Evolutionary conservation across 2,113 vertebrate genomes (phyloP).

Genomic region (Cyanistes caeruleus): DNA sequence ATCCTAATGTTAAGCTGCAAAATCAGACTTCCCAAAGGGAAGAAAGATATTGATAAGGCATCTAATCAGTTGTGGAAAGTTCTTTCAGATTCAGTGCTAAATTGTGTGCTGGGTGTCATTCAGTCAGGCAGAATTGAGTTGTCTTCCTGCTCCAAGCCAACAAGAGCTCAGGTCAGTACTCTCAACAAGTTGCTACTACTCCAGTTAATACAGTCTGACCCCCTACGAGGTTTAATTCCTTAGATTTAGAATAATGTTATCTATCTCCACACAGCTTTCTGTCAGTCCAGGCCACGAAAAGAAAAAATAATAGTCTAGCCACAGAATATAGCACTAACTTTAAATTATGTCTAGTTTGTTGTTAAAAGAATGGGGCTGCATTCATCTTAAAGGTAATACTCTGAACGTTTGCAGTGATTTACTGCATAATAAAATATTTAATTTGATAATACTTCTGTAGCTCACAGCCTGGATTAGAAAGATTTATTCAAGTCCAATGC

Average conservation of each 20-base stretch:
- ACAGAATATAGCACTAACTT: not conserved
- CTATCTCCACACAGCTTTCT: not conserved
- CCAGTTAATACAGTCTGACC: not conserved
- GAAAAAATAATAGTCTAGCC: not conserved
- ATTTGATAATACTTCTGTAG: not conserved
- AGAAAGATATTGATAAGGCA: not conserved
- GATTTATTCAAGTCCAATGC: not conserved
- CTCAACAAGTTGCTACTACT: not conserved
- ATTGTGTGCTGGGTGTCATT: not conserved
- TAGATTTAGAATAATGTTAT: not conserved
- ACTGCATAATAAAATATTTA: not conserved
- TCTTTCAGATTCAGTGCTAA: not conserved
- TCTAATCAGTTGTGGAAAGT: not conserved
- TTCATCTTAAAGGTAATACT: not conserved
- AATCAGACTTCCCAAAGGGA: not conserved
- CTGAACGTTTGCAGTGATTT: not conserved
- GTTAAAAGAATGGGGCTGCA: not conserved
- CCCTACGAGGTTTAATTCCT: not conserved
- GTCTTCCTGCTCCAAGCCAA: not conserved
- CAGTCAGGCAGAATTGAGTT: not conserved
- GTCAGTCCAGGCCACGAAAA: not conserved
- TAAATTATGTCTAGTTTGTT: not conserved
- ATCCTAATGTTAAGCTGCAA: not conserved
- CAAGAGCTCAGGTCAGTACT: not conserved
- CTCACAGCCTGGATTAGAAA: not conserved